A percentile compares a stretch with the other conserved stretches of the same genome.
Conservation (phyloP, 1,140 invertebrate species). For the Colletes gigas region DNA sequence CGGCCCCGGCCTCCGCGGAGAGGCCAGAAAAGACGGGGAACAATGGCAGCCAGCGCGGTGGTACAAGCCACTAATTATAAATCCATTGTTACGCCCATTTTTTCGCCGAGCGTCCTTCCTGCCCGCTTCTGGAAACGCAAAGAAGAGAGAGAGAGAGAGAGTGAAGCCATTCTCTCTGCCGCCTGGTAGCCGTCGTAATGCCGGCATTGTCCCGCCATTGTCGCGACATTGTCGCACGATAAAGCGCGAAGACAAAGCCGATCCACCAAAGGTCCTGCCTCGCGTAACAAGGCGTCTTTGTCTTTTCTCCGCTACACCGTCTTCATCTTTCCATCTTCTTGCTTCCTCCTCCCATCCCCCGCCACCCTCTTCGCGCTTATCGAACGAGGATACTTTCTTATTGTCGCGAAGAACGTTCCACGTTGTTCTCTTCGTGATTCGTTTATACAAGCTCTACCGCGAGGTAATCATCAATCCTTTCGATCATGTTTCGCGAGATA, state of each 20-base stretch:
- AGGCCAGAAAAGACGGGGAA: constrained; percentile 62
- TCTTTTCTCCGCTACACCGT: constrained; percentile 48
- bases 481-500: too few relatives aligned
- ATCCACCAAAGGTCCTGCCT: constrained; percentile 70
- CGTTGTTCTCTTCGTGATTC: constrained; percentile 30
- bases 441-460: too few relatives aligned
- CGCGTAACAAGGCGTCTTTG: constrained; percentile 69
- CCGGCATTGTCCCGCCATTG: constrained; percentile 72
- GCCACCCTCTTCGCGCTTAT: neutral
- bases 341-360: constrained; percentile 21
- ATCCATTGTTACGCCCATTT: constrained; percentile 72
- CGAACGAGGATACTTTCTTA: constrained; percentile 30
- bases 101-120: constrained; percentile 70
- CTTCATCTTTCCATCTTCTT: constrained; percentile 31
- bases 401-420: neutral
- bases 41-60: constrained; percentile 50
- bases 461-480: too few relatives aligned
- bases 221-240: constrained; percentile 75
- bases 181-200: constrained; percentile 72
- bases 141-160: constrained; percentile 9
- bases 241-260: constrained; percentile 73
- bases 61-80: constrained; percentile 74
- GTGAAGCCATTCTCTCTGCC: constrained; percentile 61
- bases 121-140: constrained; percentile 40
- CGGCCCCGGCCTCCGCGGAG: constrained; percentile 33